Conservation (phyloP, 2,113 vertebrate genomes). For the Ptilorrhoa leucosticta region DNA sequence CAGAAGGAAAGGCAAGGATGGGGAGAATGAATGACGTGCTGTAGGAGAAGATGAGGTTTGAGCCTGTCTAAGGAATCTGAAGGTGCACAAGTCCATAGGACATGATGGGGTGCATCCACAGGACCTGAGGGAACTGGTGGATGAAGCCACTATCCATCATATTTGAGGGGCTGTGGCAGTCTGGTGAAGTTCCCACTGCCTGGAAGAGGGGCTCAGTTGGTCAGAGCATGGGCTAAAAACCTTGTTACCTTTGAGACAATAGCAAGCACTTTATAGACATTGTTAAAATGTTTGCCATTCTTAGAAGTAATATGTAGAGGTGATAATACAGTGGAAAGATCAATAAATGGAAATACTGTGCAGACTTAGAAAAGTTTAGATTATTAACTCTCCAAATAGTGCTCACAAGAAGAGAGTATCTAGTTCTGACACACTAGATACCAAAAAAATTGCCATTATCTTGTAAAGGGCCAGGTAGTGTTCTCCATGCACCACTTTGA, state of each 20-base stretch:
- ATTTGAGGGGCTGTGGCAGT: not conserved
- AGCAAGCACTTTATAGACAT: not conserved
- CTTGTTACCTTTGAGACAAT: not conserved
- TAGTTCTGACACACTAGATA: not conserved
- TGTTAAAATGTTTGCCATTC: not conserved
- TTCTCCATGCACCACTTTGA: not conserved
- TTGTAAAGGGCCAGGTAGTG: not conserved
- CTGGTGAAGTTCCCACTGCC: not conserved
- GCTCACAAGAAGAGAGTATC: not conserved
- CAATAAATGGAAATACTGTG: not conserved
- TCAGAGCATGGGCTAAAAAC: not conserved
- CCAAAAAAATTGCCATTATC: not conserved
- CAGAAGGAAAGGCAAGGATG: not conserved
- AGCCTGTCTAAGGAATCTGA: rapidly evolving
- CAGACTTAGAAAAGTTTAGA: not conserved
- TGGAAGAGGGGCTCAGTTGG: not conserved
- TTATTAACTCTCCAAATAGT: not conserved
- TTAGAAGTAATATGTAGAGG: not conserved
- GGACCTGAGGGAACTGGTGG: not conserved
- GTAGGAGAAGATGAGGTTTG: not conserved
- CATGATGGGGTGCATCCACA: rapidly evolving
- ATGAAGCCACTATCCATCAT: not conserved
- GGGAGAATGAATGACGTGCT: not conserved
- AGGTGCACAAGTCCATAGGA: not conserved
- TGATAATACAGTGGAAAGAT: not conserved